Percentiles rank a stretch among this genome's conserved stretches.
Evolutionary conservation across 2,797 vertebrate genomes (phyloP).

Genomic region (Aratinga solstitialis): DNA sequence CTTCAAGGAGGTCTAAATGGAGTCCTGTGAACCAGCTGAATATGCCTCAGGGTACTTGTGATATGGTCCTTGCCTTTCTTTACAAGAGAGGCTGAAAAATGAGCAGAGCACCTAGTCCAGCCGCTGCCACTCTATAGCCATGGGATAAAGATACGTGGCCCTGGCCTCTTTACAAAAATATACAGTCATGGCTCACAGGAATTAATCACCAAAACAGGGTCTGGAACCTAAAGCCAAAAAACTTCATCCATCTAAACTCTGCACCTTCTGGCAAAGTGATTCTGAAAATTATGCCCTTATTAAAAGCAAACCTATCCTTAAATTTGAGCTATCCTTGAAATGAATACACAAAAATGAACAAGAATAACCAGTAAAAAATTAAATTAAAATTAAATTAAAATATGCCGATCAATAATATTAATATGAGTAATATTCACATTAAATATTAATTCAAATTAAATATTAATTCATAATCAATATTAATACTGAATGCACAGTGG

Average conservation of each 20-base stretch:
- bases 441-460: background rate
- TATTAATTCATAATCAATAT: background rate
- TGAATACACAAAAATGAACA: background rate
- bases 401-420: background rate
- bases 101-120: background rate
- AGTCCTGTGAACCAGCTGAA: background rate
- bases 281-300: background rate
- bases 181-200: background rate
- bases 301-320: background rate
- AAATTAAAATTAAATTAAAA: background rate
- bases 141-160: accelerated
- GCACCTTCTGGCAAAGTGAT: background rate
- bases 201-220: background rate
- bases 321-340: background rate
- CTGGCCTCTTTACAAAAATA: background rate
- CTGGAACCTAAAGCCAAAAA: background rate
- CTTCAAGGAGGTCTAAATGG: background rate
- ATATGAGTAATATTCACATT: background rate
- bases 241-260: background rate
- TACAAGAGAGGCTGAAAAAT: background rate
- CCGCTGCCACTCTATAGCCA: accelerated
- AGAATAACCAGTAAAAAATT: background rate
- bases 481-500: background rate
- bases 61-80: background rate
- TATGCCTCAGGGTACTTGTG: background rate